Percentiles rank a stretch among this genome's conserved stretches.
Evolutionary conservation across 2,113 vertebrate species (phyloP).

Genomic region (Protomyctophum bolini): DNA sequence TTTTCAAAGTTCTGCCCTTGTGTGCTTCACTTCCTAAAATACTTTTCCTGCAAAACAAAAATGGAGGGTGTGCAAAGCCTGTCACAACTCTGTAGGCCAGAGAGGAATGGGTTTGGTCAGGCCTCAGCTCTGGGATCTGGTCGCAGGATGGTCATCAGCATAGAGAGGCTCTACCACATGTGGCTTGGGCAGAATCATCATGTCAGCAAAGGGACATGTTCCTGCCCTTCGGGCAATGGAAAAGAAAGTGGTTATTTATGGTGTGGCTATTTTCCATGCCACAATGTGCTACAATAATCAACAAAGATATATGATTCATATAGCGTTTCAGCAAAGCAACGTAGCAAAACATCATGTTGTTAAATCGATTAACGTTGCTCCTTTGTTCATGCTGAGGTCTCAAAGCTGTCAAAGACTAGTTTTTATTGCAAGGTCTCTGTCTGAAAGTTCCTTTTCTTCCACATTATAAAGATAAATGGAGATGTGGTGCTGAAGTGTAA

Average conservation of each 20-base stretch:
- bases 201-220: constrained; percentile 40
- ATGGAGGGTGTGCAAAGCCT: constrained; percentile 56
- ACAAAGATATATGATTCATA: constrained; percentile 33
- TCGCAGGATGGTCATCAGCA: constrained; percentile 49
- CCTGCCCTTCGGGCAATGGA: constrained; percentile 15
- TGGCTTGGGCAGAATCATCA: constrained; percentile 39
- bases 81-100: constrained; percentile 52
- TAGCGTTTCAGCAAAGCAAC: constrained; percentile 22
- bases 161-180: constrained; percentile 48
- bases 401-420: not conserved
- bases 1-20: constrained; percentile 69
- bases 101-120: constrained; percentile 25
- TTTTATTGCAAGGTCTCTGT: constrained; percentile 12
- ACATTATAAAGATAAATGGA: constrained; percentile 24
- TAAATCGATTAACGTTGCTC: constrained; percentile 30
- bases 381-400: constrained; percentile 2
- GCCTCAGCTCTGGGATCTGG: constrained; percentile 39
- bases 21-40: constrained; percentile 66
- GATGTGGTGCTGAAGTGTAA: too few species aligned
- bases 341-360: constrained; percentile 23
- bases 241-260: constrained; percentile 54
- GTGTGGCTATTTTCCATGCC: constrained; percentile 34
- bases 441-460: constrained; percentile 24
- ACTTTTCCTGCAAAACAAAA: constrained; percentile 58
- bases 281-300: constrained; percentile 51